phyloP scores from a whole-genome alignment of 1,140 invertebrate genomes.

The Adelges cooleyi region DNA sequence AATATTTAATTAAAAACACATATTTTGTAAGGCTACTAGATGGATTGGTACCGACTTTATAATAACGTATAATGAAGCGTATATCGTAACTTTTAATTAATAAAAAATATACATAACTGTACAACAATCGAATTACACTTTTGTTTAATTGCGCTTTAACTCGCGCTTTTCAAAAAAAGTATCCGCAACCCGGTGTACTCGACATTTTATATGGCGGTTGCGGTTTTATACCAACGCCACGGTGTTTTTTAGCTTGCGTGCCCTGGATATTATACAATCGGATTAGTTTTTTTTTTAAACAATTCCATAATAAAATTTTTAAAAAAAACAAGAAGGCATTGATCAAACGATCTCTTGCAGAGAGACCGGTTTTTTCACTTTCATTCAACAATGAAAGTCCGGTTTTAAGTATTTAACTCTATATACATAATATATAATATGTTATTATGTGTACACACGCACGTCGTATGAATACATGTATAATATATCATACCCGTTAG shows the following conservation, averaged over 20 bases:
- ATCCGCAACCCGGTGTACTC: too few species aligned
- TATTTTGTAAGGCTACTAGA: too few species aligned
- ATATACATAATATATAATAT: background rate
- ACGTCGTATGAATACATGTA: background rate
- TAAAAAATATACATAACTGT: too few species aligned
- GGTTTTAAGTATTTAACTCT: conserved; percentile 2
- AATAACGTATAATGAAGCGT: too few species aligned
- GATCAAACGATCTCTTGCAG: conserved; percentile 1
- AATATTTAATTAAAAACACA: too few species aligned
- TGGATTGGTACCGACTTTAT: too few species aligned
- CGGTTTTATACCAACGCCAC: too few species aligned
- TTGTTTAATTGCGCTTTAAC: too few species aligned
- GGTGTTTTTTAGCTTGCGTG: background rate
- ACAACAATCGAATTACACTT: too few species aligned
- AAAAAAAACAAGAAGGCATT: background rate
- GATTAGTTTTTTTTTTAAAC: background rate
- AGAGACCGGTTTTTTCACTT: conserved; percentile 6
- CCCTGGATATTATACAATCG: conserved; percentile 10
- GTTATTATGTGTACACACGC: background rate
- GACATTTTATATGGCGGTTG: too few species aligned
- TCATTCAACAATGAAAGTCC: conserved; percentile 11
- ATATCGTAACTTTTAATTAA: too few species aligned
- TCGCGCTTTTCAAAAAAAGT: too few species aligned
- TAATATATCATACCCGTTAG: background rate
- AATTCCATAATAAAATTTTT: background rate